These are phyloP conservation scores for Molanna angustata DNA, from an alignment of 2,888 invertebrate genomes.

Conservation along the genomic window DNA sequence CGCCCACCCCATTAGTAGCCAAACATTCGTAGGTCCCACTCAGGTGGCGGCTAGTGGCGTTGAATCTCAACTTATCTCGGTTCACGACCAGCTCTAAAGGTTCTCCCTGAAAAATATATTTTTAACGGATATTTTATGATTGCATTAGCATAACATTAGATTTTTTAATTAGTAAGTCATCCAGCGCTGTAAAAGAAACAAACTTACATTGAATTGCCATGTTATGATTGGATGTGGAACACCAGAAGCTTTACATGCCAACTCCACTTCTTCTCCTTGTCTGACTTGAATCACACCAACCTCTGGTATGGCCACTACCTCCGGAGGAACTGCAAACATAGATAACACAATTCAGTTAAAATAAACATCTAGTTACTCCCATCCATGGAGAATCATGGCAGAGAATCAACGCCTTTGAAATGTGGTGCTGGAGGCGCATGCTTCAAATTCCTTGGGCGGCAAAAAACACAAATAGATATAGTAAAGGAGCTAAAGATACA, in stretches of 20 bases:
- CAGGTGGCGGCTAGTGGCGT: constrained; percentile 62
- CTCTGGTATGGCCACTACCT: constrained; percentile 63
- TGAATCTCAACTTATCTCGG: constrained; percentile 60
- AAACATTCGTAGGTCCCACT: constrained; percentile 72
- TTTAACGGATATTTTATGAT: not conserved
- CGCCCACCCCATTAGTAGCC: constrained; percentile 73
- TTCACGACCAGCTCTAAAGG: constrained; percentile 60
- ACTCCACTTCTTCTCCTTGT: constrained; percentile 71
- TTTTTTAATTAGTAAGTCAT: not conserved
- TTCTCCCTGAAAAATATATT: constrained; percentile 52
- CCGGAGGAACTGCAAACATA: constrained; percentile 61
- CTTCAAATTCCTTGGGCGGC: too few relatives aligned
- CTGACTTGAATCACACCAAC: constrained; percentile 69
- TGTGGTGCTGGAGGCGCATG: too few relatives aligned
- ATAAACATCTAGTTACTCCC: not conserved
- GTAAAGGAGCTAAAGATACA: too few relatives aligned
- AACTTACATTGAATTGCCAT: constrained; percentile 61
- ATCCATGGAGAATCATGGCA: not conserved
- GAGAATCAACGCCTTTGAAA: too few relatives aligned
- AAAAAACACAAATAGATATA: too few relatives aligned
- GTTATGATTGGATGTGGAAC: constrained; percentile 70
- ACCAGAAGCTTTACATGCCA: constrained; percentile 70
- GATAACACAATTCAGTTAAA: too few relatives aligned
- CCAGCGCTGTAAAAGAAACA: not conserved
- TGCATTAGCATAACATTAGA: not conserved